These are phyloP conservation scores for Callochromis pleurospilus DNA, from an alignment of 2,113 vertebrate species.

Conservation along the genomic window DNA sequence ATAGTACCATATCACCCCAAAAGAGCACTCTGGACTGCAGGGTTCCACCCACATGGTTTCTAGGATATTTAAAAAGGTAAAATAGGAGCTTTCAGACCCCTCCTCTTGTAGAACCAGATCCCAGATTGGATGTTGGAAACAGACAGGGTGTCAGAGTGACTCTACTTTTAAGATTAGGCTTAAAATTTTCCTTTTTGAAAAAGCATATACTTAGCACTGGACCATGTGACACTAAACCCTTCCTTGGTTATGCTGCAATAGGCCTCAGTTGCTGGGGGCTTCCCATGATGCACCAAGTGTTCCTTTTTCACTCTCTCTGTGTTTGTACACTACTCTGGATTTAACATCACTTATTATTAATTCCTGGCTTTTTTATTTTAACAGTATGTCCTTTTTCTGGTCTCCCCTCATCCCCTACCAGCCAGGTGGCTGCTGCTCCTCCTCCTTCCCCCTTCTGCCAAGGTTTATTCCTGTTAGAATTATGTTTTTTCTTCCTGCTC, in stretches of 20 bases:
- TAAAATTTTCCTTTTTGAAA: neutral
- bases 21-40: neutral
- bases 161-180: neutral
- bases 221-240: neutral
- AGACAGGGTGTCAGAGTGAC: neutral
- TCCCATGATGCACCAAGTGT: neutral
- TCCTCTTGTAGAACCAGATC: neutral
- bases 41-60: neutral
- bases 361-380: neutral
- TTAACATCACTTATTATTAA: neutral
- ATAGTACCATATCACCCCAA: neutral
- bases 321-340: neutral
- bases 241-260: neutral
- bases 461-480: too few relatives aligned
- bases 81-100: neutral
- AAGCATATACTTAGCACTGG: neutral
- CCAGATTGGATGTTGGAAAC: neutral
- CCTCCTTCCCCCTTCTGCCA: too few relatives aligned
- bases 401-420: neutral
- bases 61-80: neutral
- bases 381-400: neutral
- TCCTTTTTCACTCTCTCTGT: neutral
- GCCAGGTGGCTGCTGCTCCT: neutral
- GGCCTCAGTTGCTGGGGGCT: neutral
- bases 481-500: neutral